Base-by-base conservation (phyloP, 2,888 invertebrate species). In the Drosophila nr. perissopoda region DNA sequence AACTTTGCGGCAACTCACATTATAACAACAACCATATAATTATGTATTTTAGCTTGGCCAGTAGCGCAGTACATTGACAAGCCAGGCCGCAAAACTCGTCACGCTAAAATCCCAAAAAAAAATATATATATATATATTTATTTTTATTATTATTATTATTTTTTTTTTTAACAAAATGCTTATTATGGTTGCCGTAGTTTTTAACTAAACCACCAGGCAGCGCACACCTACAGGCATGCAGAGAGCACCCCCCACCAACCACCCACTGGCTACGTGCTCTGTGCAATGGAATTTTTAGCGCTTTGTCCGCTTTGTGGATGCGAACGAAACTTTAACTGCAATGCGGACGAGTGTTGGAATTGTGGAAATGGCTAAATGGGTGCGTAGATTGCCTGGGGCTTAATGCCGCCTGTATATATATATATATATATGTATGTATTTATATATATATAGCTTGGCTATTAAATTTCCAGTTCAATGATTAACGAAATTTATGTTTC, bases 401-500 rank as follows among this genome's bases (percentile, higher is more conserved):
- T 80, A 83, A 86, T 80, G 67, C 83, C 53, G 71, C 57, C 60
- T 66, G 59, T 74, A 62, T 76, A 27, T 45, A 25, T 11, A 42
- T 3, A n/a, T 36, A 40, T 11, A 11, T 42, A 13, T 21, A 7
- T 36, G 1, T 29, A 4, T 10, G 7, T 31, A 31, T 31, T 8
- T 16, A 36, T 36, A 36, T 21, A 21, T 21, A 83, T 78, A 72
- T 80, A 80, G 73, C 82, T 81, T 79, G 83, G 85, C 85, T 86
- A 86, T 86, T 86, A 86, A 86, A 86, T 86, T 86, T 86, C 86
- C 85, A 86, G 85, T 89, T 86, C 90, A 86, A 86, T 86, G 85
- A 86, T 89, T 86, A 86, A 86, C 85, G 83, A 89, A 86, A 86
- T 86, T 86, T 86, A 86, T 86, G 85, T 89, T 89, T 86, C 88